phyloP scores from a whole-genome alignment of 2,888 invertebrate species.

The Aphidoletes aphidimyza region DNA sequence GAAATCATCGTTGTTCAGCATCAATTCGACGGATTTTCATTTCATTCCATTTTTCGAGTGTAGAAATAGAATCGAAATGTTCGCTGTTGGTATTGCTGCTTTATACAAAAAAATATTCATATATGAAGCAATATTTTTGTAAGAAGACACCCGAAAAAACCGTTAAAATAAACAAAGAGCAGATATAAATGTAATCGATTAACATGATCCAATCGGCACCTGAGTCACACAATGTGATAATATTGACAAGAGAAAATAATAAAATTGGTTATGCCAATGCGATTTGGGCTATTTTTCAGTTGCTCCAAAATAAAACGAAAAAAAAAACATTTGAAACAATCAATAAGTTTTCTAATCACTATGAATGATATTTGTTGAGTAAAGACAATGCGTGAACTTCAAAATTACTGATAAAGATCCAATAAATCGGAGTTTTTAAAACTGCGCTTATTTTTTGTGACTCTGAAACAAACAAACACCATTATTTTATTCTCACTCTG shows the following conservation, averaged over 20 bases:
- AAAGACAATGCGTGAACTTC: conserved; percentile 8
- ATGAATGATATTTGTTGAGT: background rate
- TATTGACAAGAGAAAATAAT: background rate
- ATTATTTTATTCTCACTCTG: background rate
- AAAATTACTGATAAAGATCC: background rate
- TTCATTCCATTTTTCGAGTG: no score
- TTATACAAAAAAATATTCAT: background rate
- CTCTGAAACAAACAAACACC: background rate
- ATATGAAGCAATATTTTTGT: background rate
- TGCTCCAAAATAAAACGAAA: background rate
- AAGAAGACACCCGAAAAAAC: background rate
- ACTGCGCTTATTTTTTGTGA: no score
- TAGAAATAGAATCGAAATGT: no score
- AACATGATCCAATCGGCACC: conserved; percentile 6
- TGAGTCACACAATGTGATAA: background rate
- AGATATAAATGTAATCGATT: conserved; percentile 11
- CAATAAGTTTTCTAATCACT: conserved; percentile 25
- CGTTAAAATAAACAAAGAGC: background rate
- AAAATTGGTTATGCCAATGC: conserved; percentile 9
- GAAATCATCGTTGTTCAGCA: background rate
- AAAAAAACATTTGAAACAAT: background rate
- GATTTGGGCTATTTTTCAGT: background rate
- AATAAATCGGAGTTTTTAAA: background rate
- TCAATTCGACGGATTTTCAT: background rate
- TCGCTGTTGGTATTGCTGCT: no score